These are phyloP conservation scores for Didymodactylos carnosus DNA, from an alignment of 2,888 invertebrate genomes.

Conservation along the genomic window DNA sequence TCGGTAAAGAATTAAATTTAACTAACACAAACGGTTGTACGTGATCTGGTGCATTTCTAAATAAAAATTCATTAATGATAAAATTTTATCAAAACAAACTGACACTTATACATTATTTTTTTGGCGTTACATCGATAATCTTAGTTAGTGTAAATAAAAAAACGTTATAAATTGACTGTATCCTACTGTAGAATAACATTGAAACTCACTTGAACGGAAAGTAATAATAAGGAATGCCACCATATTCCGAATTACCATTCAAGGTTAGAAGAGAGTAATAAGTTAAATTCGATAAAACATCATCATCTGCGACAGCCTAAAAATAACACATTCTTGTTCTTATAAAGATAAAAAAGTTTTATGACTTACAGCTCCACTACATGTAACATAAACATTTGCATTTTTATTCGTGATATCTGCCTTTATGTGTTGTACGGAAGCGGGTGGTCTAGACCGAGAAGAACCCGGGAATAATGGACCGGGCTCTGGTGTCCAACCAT, in stretches of 20 bases:
- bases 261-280: neutral
- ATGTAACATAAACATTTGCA: neutral
- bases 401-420: neutral
- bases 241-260: neutral
- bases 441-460: too few species aligned
- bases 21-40: neutral
- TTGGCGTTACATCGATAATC: too few species aligned
- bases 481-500: neutral
- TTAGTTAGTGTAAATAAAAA: too few species aligned
- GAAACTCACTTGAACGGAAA: neutral
- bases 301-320: neutral
- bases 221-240: neutral
- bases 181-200: neutral
- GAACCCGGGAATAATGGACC: too few species aligned
- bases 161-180: too few species aligned
- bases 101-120: neutral
- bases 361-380: neutral
- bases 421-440: accelerated
- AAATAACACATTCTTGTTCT: neutral
- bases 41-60: neutral
- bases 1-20: neutral
- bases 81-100: too few species aligned
- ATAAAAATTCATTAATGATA: too few species aligned
- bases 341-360: neutral
- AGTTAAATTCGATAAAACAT: neutral